phyloP scores from a whole-genome alignment of 2,113 vertebrate species.

The Excalfactoria chinensis region DNA sequence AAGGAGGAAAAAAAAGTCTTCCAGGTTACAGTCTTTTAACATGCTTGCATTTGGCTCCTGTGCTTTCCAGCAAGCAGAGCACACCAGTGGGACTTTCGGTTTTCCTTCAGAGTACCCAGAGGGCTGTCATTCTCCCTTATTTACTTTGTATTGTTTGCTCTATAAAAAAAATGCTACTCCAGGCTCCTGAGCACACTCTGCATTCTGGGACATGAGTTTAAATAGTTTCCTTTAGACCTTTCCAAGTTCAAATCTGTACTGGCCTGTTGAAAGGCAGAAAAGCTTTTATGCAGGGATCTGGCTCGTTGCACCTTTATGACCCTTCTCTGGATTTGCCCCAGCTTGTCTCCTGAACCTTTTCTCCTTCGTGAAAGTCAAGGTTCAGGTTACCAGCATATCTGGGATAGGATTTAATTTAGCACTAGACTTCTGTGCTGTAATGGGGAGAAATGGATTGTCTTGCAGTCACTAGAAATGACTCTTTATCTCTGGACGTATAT shows the following conservation, averaged over 20 bases:
- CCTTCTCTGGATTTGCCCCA: constrained; percentile 56
- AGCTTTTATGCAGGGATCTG: constrained; percentile 39
- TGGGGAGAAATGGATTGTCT: background rate
- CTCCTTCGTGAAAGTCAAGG: constrained; percentile 25
- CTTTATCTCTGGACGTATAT: constrained; percentile 50
- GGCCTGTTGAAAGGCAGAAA: constrained; percentile 47
- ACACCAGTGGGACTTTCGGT: constrained; percentile 5
- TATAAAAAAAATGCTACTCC: constrained; percentile 44
- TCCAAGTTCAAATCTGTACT: constrained; percentile 48
- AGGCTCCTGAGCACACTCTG: constrained; percentile 41
- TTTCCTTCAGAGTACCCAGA: constrained; percentile 26
- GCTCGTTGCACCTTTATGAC: constrained; percentile 41
- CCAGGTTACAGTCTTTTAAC: constrained; percentile 27
- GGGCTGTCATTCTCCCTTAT: constrained; percentile 48
- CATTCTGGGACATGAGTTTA: constrained; percentile 46
- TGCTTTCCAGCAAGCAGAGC: constrained; percentile 13
- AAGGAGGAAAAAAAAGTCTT: background rate
- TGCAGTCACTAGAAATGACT: constrained; percentile 2
- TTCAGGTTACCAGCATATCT: constrained; percentile 48
- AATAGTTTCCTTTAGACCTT: constrained; percentile 56
- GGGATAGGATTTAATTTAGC: constrained; percentile 8
- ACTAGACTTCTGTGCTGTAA: background rate
- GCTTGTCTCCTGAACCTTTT: constrained; percentile 48
- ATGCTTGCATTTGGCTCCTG: background rate
- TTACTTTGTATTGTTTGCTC: constrained; percentile 64